phyloP scores from a whole-genome alignment of 2,797 vertebrate genomes.

The Melanotaenia maccullochi region DNA sequence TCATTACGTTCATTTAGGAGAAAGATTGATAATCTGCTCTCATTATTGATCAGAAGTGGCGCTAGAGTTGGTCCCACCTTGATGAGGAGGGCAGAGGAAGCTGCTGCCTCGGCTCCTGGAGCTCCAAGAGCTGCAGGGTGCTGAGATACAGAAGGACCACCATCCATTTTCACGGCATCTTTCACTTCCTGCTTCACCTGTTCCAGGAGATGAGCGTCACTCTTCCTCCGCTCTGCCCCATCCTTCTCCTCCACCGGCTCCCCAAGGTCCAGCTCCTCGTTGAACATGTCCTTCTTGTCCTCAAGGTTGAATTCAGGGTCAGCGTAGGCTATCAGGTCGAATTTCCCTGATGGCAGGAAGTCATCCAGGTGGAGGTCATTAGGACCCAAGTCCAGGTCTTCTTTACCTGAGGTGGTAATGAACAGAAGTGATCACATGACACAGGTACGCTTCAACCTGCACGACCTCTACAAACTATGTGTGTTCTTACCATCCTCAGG shows the following conservation, averaged over 20 bases:
- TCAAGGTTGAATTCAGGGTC: slow-evolving; percentile 95
- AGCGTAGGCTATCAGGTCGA: slow-evolving; percentile 96
- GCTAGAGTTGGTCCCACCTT: slow-evolving; percentile 49
- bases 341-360: slow-evolving; percentile 92
- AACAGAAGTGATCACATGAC: neutral
- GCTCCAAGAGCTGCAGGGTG: slow-evolving; percentile 16
- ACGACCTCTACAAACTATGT: neutral
- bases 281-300: slow-evolving; percentile 97
- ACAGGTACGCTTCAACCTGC: neutral
- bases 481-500: slow-evolving; percentile 86
- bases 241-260: slow-evolving; percentile 73
- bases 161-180: slow-evolving; percentile 72
- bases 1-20: neutral
- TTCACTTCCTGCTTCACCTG: slow-evolving; percentile 81
- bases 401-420: slow-evolving; percentile 78
- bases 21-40: neutral
- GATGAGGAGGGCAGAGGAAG: slow-evolving; percentile 82
- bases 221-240: slow-evolving; percentile 21
- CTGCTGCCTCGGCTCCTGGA: neutral
- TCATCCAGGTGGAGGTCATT: slow-evolving; percentile 97
- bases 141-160: slow-evolving; percentile 37
- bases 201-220: slow-evolving; percentile 67
- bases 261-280: slow-evolving; percentile 92
- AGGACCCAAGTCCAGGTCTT: slow-evolving; percentile 90
- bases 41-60: neutral